phyloP scores from a whole-genome alignment of 1,140 invertebrate species.

The Tetranychus cinnabarinus region DNA sequence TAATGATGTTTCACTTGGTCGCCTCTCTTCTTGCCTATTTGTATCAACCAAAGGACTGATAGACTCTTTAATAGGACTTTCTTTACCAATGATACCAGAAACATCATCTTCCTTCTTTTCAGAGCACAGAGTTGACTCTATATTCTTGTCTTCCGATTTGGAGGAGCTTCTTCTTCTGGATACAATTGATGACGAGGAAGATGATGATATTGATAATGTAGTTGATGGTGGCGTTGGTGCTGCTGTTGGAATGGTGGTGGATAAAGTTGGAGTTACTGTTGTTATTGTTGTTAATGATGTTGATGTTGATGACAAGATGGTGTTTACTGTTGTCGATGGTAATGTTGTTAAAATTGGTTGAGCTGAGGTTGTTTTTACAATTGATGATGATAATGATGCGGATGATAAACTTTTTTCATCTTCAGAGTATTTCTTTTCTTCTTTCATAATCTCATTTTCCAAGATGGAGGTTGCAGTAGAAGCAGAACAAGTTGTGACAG shows the following conservation, averaged over 20 bases:
- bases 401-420: neutral
- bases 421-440: neutral
- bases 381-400: slow-evolving; percentile 1
- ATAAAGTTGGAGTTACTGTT: neutral
- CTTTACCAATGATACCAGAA: too few relatives aligned
- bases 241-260: neutral
- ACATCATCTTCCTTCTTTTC: neutral
- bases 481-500: neutral
- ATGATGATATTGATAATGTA: neutral
- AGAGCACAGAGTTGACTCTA: neutral
- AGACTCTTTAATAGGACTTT: too few relatives aligned
- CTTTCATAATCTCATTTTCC: neutral
- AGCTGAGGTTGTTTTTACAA: slow-evolving; percentile 17
- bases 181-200: too few relatives aligned
- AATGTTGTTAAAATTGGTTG: slow-evolving; percentile 17
- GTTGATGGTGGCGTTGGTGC: too few relatives aligned
- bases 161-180: too few relatives aligned
- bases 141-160: too few relatives aligned
- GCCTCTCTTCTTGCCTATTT: too few relatives aligned
- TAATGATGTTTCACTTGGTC: too few relatives aligned
- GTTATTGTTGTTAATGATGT: neutral
- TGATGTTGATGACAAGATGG: neutral
- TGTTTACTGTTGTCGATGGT: slow-evolving; percentile 7
- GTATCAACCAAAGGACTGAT: too few relatives aligned
- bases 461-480: too few relatives aligned